phyloP scores from a whole-genome alignment of 2,797 vertebrate genomes.

The Meda fulgida region DNA sequence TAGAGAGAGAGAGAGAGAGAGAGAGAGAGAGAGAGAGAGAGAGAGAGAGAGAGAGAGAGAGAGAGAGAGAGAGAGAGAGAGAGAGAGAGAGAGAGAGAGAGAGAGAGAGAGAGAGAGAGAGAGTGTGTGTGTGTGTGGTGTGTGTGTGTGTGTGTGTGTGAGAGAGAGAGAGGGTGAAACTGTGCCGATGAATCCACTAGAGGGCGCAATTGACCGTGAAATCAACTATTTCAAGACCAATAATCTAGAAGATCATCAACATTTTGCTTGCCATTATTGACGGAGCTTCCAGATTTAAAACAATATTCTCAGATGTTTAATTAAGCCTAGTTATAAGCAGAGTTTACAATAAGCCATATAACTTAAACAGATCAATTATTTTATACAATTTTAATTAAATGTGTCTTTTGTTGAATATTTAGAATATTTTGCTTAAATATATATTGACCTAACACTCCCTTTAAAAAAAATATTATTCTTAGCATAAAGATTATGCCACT shows the following conservation, averaged over 20 bases:
- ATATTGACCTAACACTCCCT: neutral
- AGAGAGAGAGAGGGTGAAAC: neutral
- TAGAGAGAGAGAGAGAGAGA: too few relatives aligned
- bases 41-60: too few relatives aligned
- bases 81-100: too few relatives aligned
- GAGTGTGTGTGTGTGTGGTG: too few relatives aligned
- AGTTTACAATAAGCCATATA: neutral
- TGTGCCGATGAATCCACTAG: neutral
- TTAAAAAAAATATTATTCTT: neutral
- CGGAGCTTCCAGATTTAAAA: neutral
- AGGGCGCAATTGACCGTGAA: conserved; percentile 3
- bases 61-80: too few relatives aligned
- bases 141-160: too few relatives aligned
- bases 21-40: too few relatives aligned
- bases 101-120: too few relatives aligned
- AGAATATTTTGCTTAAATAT: neutral
- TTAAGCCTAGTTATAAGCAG: neutral
- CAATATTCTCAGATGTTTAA: neutral
- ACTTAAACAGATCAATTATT: neutral
- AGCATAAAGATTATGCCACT: neutral
- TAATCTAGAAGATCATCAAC: neutral
- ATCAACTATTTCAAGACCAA: neutral
- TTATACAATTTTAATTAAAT: neutral
- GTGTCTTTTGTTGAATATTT: neutral
- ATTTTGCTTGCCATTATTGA: neutral